Percentiles rank a stretch among this genome's conserved stretches.
These are phyloP conservation scores for Petaurus breviceps DNA, from an alignment of 2,113 vertebrate genomes.

Conservation along the genomic window DNA sequence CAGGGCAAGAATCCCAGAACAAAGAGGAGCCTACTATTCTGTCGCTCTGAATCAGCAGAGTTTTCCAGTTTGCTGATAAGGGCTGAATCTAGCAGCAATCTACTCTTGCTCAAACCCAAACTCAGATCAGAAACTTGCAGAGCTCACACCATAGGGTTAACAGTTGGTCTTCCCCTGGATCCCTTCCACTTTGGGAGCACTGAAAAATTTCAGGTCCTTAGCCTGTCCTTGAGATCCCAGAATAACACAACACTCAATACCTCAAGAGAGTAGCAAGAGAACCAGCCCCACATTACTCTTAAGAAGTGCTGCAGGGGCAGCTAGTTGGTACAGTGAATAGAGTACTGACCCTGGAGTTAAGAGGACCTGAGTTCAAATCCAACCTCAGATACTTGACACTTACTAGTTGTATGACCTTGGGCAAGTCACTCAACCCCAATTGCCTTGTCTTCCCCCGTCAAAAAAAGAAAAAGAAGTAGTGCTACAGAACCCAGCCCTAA, in stretches of 20 bases:
- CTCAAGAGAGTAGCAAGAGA: background rate
- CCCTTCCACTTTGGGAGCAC: background rate
- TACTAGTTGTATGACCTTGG: no score
- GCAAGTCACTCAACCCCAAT: no score
- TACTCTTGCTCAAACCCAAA: background rate
- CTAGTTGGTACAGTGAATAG: no score
- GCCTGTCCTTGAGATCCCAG: background rate
- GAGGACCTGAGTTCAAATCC: no score
- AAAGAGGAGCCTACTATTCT: background rate
- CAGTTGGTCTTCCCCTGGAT: background rate
- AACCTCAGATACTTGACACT: no score
- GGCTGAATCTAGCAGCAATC: background rate
- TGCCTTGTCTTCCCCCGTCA: no score
- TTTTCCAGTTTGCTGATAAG: background rate
- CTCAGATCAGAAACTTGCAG: background rate
- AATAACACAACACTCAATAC: background rate
- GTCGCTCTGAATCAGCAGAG: background rate
- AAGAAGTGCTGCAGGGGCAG: background rate
- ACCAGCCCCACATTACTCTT: background rate
- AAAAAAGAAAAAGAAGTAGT: no score
- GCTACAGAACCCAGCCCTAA: background rate
- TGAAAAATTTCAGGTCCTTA: background rate
- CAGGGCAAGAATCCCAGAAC: background rate
- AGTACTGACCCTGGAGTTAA: no score
- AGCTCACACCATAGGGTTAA: background rate